Conservation (phyloP, 2,888 invertebrate species). For the Heliconius ethilla region DNA sequence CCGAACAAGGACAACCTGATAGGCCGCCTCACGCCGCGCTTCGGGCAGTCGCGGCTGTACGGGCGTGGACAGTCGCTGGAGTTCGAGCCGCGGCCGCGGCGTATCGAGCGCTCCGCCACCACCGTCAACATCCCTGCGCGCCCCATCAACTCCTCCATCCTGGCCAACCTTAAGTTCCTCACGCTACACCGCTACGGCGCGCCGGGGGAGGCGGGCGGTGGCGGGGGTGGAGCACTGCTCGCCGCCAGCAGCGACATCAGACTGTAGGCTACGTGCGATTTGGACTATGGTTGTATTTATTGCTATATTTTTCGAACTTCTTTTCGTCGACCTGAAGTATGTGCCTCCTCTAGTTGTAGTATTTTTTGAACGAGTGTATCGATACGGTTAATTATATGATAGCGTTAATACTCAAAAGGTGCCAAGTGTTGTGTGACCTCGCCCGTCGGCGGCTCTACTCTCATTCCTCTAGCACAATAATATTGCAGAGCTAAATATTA, state of each 20-base stretch:
- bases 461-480: conserved; percentile 76
- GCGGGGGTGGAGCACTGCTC: conserved; percentile 56
- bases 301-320: conserved; percentile 69
- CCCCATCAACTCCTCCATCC: conserved; percentile 70
- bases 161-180: conserved; percentile 73
- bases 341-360: conserved; percentile 70
- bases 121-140: conserved; percentile 68
- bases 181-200: conserved; percentile 76
- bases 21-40: conserved; percentile 73
- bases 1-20: conserved; percentile 66
- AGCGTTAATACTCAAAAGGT: conserved; percentile 78
- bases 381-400: conserved; percentile 61
- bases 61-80: conserved; percentile 75
- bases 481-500: conserved; percentile 61
- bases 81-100: conserved; percentile 60
- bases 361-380: conserved; percentile 58
- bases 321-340: conserved; percentile 72
- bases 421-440: conserved; percentile 64
- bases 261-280: conserved; percentile 53
- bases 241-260: conserved; percentile 67
- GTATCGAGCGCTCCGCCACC: conserved; percentile 74
- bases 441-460: conserved; percentile 58
- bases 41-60: conserved; percentile 72
- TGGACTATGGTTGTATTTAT: conserved; percentile 63
- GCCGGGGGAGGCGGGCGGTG: conserved; percentile 58